phyloP scores from a whole-genome alignment of 2,797 vertebrate species.

The Sebastes itinus region DNA sequence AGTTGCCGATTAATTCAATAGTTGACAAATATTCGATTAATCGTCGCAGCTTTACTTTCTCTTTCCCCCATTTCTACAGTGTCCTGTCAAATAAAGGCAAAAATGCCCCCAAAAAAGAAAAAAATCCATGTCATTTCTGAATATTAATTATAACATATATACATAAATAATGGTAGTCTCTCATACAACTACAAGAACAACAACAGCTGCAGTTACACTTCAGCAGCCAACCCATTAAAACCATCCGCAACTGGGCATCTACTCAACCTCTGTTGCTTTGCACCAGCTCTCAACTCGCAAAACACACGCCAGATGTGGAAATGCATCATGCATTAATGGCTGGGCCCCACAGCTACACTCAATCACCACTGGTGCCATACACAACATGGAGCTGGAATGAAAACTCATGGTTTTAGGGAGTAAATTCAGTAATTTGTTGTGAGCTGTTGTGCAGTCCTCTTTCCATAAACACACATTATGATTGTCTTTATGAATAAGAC shows the following conservation, averaged over 20 bases:
- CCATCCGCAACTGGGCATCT: conserved; percentile 25
- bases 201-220: not conserved
- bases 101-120: not conserved
- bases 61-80: too few species aligned
- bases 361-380: not conserved
- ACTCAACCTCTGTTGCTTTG: conserved; percentile 13
- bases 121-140: not conserved
- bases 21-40: too few species aligned
- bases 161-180: conserved; percentile 4
- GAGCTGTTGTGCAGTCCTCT: not conserved
- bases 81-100: not conserved
- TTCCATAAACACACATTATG: not conserved
- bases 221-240: conserved; percentile 30
- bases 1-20: fast-evolving
- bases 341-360: not conserved
- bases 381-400: conserved; percentile 4
- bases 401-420: not conserved
- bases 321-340: conserved; percentile 9
- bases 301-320: conserved; percentile 49
- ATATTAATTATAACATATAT: conserved; percentile 2
- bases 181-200: not conserved
- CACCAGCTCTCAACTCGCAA: conserved; percentile 32
- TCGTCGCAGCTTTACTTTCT: too few species aligned
- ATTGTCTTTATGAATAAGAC: not conserved
- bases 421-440: not conserved